Percentiles rank a stretch among this genome's conserved stretches.
phyloP scores from a whole-genome alignment of 2,888 invertebrate genomes.

The Stenotaenia linearis region DNA sequence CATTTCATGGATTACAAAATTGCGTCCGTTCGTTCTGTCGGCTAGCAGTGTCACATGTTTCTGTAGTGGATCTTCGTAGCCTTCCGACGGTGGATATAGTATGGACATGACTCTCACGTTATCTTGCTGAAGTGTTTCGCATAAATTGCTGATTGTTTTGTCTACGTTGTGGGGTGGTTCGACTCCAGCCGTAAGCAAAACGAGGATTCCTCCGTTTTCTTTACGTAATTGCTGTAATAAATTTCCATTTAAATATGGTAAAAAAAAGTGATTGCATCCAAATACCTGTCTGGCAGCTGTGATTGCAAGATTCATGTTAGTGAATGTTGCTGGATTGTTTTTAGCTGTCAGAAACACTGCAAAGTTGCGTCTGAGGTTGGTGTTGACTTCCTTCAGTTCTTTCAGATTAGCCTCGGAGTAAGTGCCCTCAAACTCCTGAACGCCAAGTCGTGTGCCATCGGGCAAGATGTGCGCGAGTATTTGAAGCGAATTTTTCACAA shows the following conservation, averaged over 20 bases:
- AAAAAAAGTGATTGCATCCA: background rate
- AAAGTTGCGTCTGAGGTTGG: too few relatives aligned
- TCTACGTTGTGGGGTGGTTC: background rate
- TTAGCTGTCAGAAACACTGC: background rate
- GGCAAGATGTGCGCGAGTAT: background rate
- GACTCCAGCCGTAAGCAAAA: background rate
- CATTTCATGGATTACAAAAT: constrained; percentile 13
- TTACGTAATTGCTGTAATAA: background rate
- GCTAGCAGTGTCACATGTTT: background rate
- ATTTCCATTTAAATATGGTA: background rate
- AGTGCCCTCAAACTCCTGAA: background rate
- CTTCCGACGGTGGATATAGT: background rate
- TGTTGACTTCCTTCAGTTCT: background rate
- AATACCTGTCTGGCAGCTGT: background rate
- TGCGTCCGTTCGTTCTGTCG: constrained; percentile 30
- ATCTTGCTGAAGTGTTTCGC: background rate
- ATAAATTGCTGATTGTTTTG: background rate
- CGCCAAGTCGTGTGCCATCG: background rate
- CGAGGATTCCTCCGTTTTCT: background rate
- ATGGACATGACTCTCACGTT: constrained; percentile 4
- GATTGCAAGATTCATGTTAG: background rate
- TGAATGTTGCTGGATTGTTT: background rate
- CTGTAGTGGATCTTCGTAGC: background rate
- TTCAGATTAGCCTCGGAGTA: background rate
- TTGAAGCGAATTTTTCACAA: background rate